Conservation (phyloP, 2,888 invertebrate genomes). For the Drosophila cracens region DNA sequence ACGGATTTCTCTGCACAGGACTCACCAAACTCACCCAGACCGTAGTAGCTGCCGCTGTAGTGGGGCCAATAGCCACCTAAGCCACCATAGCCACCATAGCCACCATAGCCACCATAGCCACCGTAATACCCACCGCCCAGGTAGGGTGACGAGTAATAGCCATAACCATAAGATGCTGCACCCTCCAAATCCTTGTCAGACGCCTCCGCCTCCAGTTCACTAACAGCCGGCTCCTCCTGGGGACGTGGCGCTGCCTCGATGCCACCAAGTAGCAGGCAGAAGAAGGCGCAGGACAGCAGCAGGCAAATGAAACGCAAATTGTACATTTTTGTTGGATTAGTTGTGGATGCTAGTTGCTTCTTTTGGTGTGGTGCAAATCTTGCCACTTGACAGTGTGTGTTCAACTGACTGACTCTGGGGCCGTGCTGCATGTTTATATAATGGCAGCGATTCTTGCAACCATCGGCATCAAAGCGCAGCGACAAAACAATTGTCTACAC, state of each 20-base stretch:
- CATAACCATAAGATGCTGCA: conserved; percentile 82
- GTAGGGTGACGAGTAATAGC: conserved; percentile 83
- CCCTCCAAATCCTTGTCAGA: conserved; percentile 82
- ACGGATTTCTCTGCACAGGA: not conserved
- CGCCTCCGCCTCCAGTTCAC: conserved; percentile 69
- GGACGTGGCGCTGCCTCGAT: conserved; percentile 68
- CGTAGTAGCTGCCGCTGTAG: conserved; percentile 72
- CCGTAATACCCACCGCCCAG: conserved; percentile 71
- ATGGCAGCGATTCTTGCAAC: conserved; percentile 75
- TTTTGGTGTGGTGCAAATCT: conserved; percentile 57
- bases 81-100: conserved; percentile 68
- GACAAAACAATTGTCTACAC: conserved; percentile 75
- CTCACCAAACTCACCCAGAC: conserved; percentile 71
- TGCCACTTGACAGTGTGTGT: conserved; percentile 69
- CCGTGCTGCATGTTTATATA: conserved; percentile 79
- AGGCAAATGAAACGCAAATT: conserved; percentile 55
- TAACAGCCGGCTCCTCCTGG: conserved; percentile 62
- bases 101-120: conserved; percentile 67
- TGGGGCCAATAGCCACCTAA: conserved; percentile 74
- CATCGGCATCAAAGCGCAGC: conserved; percentile 76
- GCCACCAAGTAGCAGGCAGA: conserved; percentile 46
- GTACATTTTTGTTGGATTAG: conserved; percentile 60
- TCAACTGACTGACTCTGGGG: conserved; percentile 76
- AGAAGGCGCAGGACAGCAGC: conserved; percentile 56
- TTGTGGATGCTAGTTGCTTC: conserved; percentile 11